These are phyloP conservation scores for Lasioglossum albipes DNA, from an alignment of 1,140 invertebrate genomes.

Conservation along the genomic window DNA sequence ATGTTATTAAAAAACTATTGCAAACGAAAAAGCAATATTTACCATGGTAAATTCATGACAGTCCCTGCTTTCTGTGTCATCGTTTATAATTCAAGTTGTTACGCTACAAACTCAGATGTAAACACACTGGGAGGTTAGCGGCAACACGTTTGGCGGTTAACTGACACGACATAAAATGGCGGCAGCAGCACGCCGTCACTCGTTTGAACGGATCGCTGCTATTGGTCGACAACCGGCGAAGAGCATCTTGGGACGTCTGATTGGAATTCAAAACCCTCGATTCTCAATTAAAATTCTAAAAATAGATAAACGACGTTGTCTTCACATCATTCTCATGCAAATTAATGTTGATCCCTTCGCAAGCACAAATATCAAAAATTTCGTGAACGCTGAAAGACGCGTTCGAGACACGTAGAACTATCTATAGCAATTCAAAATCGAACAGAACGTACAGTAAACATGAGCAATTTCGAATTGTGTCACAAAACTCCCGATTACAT, in stretches of 20 bases:
- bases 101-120: neutral
- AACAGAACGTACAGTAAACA: neutral
- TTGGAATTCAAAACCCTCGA: neutral
- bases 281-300: slow-evolving; percentile 3
- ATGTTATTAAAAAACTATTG: neutral
- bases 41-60: slow-evolving; percentile 82
- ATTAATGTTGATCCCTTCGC: too few species aligned
- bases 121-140: slow-evolving; percentile 11
- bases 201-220: neutral
- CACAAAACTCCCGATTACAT: slow-evolving; percentile 69
- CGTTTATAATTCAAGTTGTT: neutral
- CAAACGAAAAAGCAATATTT: slow-evolving; percentile 40
- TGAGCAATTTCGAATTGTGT: slow-evolving; percentile 20
- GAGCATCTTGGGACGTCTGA: neutral
- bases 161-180: neutral
- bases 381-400: neutral
- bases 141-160: neutral
- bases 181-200: neutral
- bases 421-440: neutral
- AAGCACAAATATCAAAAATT: neutral
- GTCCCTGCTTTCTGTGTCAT: slow-evolving; percentile 62
- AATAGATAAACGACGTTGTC: too few species aligned
- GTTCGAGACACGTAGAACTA: neutral
- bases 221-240: neutral
- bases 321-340: too few species aligned